These are phyloP conservation scores for Helicorthomorpha holstii DNA, from an alignment of 1,140 invertebrate species.

Conservation along the genomic window DNA sequence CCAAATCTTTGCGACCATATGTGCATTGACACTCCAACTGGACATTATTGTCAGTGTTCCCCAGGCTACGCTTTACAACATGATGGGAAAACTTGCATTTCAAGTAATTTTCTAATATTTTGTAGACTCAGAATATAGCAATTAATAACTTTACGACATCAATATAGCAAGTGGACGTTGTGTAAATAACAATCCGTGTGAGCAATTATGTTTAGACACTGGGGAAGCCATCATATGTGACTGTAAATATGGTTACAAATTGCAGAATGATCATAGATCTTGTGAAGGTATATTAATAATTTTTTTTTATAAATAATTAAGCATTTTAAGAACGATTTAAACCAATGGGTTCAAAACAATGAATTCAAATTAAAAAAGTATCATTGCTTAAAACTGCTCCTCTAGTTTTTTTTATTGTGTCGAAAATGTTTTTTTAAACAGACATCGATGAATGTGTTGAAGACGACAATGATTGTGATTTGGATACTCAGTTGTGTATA, in stretches of 20 bases:
- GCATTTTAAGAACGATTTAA: no score
- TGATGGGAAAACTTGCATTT: neutral
- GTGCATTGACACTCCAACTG: neutral
- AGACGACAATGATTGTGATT: constrained; percentile 28
- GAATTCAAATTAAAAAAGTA: no score
- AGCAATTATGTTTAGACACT: constrained; percentile 43
- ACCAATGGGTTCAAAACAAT: no score
- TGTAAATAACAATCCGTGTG: constrained; percentile 40
- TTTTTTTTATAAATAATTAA: no score
- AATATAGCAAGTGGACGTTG: constrained; percentile 21
- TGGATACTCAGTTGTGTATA: constrained; percentile 32
- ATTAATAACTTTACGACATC: neutral
- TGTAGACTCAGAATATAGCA: neutral
- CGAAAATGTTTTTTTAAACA: neutral
- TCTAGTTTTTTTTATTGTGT: no score
- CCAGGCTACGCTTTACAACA: neutral
- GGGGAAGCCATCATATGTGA: constrained; percentile 39
- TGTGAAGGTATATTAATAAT: constrained; percentile 32
- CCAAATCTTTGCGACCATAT: neutral
- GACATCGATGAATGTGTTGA: neutral
- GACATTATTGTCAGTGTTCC: neutral
- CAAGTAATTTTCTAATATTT: neutral
- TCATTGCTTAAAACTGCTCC: no score
- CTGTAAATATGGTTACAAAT: constrained; percentile 34
- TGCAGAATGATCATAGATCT: constrained; percentile 29